These are phyloP conservation scores for Temnothorax unifasciatus DNA, from an alignment of 2,888 invertebrate species.

Conservation along the genomic window DNA sequence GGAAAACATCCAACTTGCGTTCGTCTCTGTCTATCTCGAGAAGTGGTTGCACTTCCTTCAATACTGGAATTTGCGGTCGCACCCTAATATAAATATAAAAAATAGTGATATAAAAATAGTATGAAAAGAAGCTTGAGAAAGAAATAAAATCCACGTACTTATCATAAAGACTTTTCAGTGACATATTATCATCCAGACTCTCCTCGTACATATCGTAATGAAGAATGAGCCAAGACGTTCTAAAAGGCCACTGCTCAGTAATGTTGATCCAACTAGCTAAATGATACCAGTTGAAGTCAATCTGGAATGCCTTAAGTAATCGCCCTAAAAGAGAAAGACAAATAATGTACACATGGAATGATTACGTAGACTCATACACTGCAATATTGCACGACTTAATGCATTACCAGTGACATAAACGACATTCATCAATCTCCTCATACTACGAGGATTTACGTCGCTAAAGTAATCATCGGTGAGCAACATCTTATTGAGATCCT, in stretches of 20 bases:
- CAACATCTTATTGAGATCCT: constrained; percentile 93
- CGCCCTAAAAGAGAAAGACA: constrained; percentile 90
- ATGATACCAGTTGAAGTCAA: constrained; percentile 99
- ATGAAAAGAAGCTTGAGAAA: neutral
- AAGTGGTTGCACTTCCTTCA: constrained; percentile 95
- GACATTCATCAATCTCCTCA: constrained; percentile 98
- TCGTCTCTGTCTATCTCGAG: constrained; percentile 98
- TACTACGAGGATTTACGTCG: constrained; percentile 98
- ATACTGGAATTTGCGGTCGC: constrained; percentile 92
- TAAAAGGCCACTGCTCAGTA: constrained; percentile 99
- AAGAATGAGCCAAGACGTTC: constrained; percentile 98
- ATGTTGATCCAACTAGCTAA: constrained; percentile 99
- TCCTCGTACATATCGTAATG: constrained; percentile 97
- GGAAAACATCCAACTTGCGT: constrained; percentile 96
- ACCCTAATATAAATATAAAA: constrained; percentile 88
- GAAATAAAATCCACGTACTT: constrained; percentile 90
- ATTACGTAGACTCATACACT: neutral
- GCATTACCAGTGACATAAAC: constrained; percentile 95
- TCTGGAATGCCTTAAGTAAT: constrained; percentile 98
- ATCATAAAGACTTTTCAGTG: constrained; percentile 96
- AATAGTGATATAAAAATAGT: neutral
- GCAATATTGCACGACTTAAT: neutral
- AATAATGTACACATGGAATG: neutral
- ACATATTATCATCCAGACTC: constrained; percentile 93
- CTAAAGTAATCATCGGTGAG: constrained; percentile 99